Base-by-base conservation (phyloP, 1,140 invertebrate genomes). In the Trinorchestia longiramus region DNA sequence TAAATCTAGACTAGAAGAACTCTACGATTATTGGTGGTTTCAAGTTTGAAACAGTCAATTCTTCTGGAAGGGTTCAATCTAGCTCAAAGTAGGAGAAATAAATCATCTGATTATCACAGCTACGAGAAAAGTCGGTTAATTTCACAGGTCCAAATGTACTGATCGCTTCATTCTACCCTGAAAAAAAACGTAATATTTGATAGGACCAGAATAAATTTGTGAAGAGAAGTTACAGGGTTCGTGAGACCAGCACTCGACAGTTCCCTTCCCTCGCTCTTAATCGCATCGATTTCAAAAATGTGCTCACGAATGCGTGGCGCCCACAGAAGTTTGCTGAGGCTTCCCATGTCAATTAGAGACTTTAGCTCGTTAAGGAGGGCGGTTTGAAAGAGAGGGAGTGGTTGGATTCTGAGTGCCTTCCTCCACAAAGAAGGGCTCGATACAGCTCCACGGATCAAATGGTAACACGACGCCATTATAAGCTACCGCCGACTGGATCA, bases 331-430 rank as follows among this genome's bases (percentile, higher is more conserved):
- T 94, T 94, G 92, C 43, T 11, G 92, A 94, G 44, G 92, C 92
- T 94, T 94, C 92, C 92, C 92, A 94, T 94, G 92, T 94, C 92
- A 94, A 94, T 94, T 94, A 94, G 92, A 94, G 92, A 45, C 43
- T 45, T 94, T 40, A 94, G 92, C 92, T 94, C 92, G 92, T 94
- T 94, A 94, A 43, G 92, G 36, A 40, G 92, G 92, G 44, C 36
- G 92, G 44, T 36, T 43, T 45, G 41, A 91, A 91, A 94, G 92
- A 90, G 88, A 90, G 88, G 88, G 88, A 90, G 88, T 90, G 88
- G 28, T 90, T 90, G 8, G 43, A 41, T 90, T 90, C 88, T 42
- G 88, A 90, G 88, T 90, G 88, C 88, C 43, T 90, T 41, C 88
- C 88, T 90, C 43, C 88, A 90, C 88, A 90, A 90, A 11, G 88